Percentiles rank a stretch among this genome's conserved stretches.
These are phyloP conservation scores for Pangasius mekongensis DNA, from an alignment of 2,797 vertebrate species.

Conservation along the genomic window DNA sequence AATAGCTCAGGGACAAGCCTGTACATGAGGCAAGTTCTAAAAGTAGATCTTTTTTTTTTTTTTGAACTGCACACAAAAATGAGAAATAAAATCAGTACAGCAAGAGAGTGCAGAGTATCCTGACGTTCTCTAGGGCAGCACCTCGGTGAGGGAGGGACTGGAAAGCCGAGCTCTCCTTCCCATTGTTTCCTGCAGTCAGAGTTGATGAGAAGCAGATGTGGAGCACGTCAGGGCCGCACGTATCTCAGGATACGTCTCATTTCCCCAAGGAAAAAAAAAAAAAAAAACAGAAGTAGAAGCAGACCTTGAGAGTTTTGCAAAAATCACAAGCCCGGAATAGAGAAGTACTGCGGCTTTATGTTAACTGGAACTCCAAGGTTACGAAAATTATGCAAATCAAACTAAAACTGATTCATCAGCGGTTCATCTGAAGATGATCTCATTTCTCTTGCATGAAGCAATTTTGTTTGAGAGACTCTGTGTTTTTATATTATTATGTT, in stretches of 20 bases:
- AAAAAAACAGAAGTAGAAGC: slow-evolving; percentile 42
- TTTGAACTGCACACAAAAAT: not conserved
- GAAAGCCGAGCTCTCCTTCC: slow-evolving; percentile 33
- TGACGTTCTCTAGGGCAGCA: not conserved
- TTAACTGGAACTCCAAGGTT: not conserved
- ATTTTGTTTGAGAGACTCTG: not conserved
- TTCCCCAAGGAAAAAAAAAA: slow-evolving; percentile 56
- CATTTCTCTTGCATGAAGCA: not conserved
- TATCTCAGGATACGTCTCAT: slow-evolving; percentile 63
- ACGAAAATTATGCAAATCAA: not conserved
- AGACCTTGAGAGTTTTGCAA: slow-evolving; percentile 61
- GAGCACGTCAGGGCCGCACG: slow-evolving; percentile 57
- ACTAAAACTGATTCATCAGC: not conserved
- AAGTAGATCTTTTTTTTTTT: not conserved
- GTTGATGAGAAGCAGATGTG: slow-evolving; percentile 77
- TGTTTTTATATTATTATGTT: not conserved
- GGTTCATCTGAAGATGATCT: not conserved
- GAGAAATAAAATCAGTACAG: not conserved
- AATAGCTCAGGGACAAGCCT: not conserved
- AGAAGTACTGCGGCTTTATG: not conserved
- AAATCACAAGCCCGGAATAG: not conserved
- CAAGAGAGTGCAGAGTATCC: not conserved
- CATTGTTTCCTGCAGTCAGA: slow-evolving; percentile 51
- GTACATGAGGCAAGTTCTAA: not conserved
- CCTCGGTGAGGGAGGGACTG: slow-evolving; percentile 23